These are phyloP conservation scores for Calcarius ornatus DNA, from an alignment of 2,113 vertebrate genomes.

Conservation along the genomic window DNA sequence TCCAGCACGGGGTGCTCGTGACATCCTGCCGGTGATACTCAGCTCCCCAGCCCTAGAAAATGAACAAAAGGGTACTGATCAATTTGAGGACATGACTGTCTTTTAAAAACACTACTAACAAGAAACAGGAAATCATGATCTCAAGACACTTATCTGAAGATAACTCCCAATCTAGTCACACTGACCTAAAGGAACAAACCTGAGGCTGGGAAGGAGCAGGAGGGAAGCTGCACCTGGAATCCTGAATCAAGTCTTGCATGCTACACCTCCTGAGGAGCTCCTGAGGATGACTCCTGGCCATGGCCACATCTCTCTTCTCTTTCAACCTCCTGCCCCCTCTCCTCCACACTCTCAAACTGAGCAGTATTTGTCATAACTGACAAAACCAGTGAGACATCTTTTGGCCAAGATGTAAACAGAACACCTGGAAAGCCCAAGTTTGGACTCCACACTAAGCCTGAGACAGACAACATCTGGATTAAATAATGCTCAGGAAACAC, in stretches of 20 bases:
- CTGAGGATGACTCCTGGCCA: not conserved
- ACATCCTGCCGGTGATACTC: constrained; percentile 97
- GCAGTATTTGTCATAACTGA: not conserved
- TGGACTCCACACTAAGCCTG: not conserved
- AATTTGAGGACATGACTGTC: not conserved
- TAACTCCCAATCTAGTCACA: not conserved
- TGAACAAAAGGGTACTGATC: not conserved
- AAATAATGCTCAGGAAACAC: not conserved
- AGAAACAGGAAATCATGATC: not conserved
- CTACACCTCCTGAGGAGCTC: not conserved
- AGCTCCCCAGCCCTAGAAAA: constrained; percentile 91
- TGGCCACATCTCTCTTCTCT: not conserved
- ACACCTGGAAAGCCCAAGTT: not conserved
- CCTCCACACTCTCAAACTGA: not conserved
- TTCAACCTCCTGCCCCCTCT: not conserved
- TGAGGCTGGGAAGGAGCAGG: not conserved
- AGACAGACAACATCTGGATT: not conserved
- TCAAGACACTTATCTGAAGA: not conserved
- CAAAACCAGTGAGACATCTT: not conserved
- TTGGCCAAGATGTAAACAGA: not conserved
- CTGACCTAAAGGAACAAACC: not conserved
- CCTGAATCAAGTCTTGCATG: not conserved
- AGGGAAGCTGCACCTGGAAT: not conserved
- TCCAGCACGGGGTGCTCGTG: constrained; percentile 98
- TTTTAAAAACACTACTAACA: not conserved